Evolutionary conservation across 2,113 vertebrate species (phyloP).

Genomic region (Ochotona princeps): DNA sequence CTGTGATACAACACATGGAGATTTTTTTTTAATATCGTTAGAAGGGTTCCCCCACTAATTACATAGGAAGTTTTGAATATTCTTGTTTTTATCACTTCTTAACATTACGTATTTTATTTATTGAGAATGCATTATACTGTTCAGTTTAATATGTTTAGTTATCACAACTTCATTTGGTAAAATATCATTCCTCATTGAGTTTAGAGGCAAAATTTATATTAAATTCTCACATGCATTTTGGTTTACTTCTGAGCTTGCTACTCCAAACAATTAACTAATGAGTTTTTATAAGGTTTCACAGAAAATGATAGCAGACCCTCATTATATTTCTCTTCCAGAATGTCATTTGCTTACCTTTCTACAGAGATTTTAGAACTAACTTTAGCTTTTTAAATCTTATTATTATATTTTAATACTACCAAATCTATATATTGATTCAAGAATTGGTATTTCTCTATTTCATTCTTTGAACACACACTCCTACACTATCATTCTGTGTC

Average conservation of each 20-base stretch:
- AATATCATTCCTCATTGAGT: background rate
- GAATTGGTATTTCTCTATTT: background rate
- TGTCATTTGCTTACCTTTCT: background rate
- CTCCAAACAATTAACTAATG: background rate
- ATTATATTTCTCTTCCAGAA: slow-evolving; percentile 9
- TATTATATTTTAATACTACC: background rate
- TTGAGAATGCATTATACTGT: background rate
- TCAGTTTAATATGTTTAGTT: background rate
- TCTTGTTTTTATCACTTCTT: background rate
- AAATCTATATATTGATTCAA: slow-evolving; percentile 11
- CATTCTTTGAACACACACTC: background rate
- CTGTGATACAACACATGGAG: background rate
- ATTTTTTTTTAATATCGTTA: background rate
- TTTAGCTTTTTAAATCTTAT: background rate
- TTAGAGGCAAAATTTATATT: slow-evolving; percentile 16
- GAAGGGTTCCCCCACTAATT: background rate
- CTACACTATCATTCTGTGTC: background rate
- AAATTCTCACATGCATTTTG: background rate
- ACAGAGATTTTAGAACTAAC: background rate
- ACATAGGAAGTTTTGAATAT: background rate
- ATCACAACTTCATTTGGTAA: background rate
- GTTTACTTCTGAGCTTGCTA: background rate
- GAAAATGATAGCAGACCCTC: background rate
- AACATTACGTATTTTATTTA: background rate
- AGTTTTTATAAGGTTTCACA: background rate